A percentile compares a stretch with the other conserved stretches of the same genome.
These are phyloP conservation scores for Characodon lateralis DNA, from an alignment of 2,797 vertebrate species.

Conservation along the genomic window DNA sequence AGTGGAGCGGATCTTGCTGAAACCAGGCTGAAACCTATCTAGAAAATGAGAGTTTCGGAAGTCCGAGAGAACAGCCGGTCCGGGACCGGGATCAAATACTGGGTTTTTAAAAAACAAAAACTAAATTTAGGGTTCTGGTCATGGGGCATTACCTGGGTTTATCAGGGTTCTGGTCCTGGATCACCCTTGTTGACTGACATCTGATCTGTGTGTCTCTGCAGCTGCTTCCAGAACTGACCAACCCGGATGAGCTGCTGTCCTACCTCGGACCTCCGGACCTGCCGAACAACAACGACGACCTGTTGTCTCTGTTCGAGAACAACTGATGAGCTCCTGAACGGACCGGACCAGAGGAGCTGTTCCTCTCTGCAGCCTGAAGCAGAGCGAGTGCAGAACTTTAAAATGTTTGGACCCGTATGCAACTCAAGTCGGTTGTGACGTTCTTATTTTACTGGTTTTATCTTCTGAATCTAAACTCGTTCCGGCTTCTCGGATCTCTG, in stretches of 20 bases:
- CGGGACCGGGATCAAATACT: no score
- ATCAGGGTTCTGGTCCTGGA: no score
- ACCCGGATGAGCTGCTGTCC: conserved; percentile 91
- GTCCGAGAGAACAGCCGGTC: no score
- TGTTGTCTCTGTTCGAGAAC: conserved; percentile 92
- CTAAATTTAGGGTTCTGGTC: neutral
- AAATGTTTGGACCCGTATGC: conserved; percentile 57
- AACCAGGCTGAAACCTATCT: no score
- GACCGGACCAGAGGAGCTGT: conserved; percentile 29
- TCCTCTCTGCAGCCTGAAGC: conserved; percentile 32
- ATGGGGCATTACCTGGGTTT: no score
- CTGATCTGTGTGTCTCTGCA: conserved; percentile 50
- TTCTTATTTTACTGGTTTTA: conserved; percentile 60
- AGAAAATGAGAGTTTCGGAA: no score
- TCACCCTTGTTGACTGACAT: neutral
- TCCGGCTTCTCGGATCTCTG: neutral
- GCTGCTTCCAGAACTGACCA: conserved; percentile 92
- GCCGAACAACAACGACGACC: conserved; percentile 90
- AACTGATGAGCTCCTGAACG: conserved; percentile 78
- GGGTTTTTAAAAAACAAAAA: no score
- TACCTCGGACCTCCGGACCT: conserved; percentile 92
- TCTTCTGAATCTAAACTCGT: conserved; percentile 44
- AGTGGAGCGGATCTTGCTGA: no score
- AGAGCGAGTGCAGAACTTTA: conserved; percentile 41
- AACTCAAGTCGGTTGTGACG: conserved; percentile 58